Base-by-base conservation (phyloP, 2,797 vertebrate species). In the Acanthurus tractus region DNA sequence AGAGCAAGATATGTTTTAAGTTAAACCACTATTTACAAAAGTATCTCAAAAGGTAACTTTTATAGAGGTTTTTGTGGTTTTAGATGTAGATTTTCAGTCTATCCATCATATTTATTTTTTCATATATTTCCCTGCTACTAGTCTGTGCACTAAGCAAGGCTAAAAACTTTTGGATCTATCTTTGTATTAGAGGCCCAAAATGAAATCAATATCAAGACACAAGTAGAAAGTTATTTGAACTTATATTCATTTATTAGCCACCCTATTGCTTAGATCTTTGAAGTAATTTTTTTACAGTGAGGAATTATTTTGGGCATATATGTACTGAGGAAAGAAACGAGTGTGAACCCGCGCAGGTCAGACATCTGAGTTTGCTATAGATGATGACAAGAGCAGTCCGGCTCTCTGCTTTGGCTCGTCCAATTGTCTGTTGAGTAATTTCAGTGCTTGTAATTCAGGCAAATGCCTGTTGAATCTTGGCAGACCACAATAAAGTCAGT, bases 391-490 rank as follows among this genome's bases (percentile, higher is more conserved):
- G 50, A 54, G 50, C 34, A 46, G 52, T 40, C 2, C 38, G 56
- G 11, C 40, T 20, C 17, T n/a, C 17, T 23, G 38, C 14, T 56
- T 10, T 7, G 12, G 9, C 23, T 18, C 15, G 66, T 63, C 40
- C n/a, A 22, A 3, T 48, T 57, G n/a, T 8, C 63, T 52, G 57
- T 49, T 69, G 65, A 76, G 45, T 68, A 17, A 71, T 53, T 52
- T 46, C 42, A 7, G 22, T 46, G 17, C 29, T 44, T 29, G 38
- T 45, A 56, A 70, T 55, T 56, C 23, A 65, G 15, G 18, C 42
- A 15, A 58, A 69, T 15, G 23, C 20, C 11, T 49, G 55, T 55
- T 70, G 45, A 70, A 38, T 57, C 15, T 36, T 17, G 10, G 10
- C n/a, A 36, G 38, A 20, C 22, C 15, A 38, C 53, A 50, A 22